Conservation (phyloP, 2,888 invertebrate species). For the Catocala fraxini region DNA sequence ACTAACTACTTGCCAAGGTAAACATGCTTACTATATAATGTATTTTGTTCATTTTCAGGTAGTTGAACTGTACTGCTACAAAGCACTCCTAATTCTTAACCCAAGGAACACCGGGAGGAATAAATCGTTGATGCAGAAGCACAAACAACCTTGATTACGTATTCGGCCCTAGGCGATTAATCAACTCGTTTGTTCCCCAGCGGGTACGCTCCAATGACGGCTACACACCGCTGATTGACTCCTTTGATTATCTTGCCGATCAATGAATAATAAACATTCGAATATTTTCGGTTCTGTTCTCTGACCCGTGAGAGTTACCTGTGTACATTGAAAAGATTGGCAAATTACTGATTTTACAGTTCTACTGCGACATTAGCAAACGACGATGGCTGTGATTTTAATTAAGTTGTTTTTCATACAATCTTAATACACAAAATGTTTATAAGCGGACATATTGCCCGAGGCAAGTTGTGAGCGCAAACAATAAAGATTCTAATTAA, state of each 20-base stretch:
- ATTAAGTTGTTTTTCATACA: background rate
- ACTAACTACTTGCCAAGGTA: too few species aligned
- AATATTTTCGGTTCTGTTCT: constrained; percentile 39
- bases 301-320: constrained; percentile 11
- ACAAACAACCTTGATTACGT: constrained; percentile 52
- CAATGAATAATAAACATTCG: constrained; percentile 59
- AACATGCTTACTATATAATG: too few species aligned
- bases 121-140: constrained; percentile 41
- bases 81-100: constrained; percentile 15
- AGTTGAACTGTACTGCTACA: background rate
- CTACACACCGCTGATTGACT: constrained; percentile 58
- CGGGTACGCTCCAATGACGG: constrained; percentile 54
- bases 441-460: too few species aligned
- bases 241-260: constrained; percentile 61
- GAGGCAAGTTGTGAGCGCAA: too few species aligned
- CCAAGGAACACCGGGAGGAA: constrained; percentile 25
- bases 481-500: too few species aligned
- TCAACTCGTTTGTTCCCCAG: constrained; percentile 62
- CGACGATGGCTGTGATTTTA: background rate
- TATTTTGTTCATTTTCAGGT: too few species aligned
- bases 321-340: constrained; percentile 1
- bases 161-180: constrained; percentile 55
- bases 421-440: too few species aligned
- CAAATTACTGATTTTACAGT: constrained; percentile 1
- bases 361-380: background rate